phyloP scores from a whole-genome alignment of 2,797 vertebrate genomes.

The Phoeniculus purpureus region DNA sequence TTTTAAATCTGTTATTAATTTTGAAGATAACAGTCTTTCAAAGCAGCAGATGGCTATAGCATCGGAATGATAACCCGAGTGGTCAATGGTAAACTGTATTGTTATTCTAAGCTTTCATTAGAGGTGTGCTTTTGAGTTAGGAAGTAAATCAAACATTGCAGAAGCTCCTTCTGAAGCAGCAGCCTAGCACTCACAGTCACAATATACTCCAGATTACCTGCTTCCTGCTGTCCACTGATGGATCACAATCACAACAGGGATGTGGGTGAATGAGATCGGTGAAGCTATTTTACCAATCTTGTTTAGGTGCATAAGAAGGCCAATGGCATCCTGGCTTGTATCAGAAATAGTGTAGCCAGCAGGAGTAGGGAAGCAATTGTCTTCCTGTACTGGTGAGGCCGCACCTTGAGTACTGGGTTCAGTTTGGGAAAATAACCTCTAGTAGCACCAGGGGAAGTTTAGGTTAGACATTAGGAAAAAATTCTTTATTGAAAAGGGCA shows the following conservation, averaged over 20 bases:
- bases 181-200: background rate
- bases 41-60: background rate
- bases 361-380: no score
- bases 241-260: background rate
- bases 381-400: no score
- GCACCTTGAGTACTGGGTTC: no score
- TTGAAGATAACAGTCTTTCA: background rate
- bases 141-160: background rate
- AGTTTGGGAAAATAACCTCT: no score
- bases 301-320: background rate
- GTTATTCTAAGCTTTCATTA: constrained; percentile 2
- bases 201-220: background rate
- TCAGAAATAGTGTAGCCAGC: no score
- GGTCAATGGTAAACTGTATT: background rate
- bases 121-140: background rate
- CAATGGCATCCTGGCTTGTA: no score
- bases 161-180: background rate
- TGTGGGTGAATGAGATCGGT: background rate
- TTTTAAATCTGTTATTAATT: constrained; percentile 28
- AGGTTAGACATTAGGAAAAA: no score
- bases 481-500: no score
- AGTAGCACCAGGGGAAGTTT: no score
- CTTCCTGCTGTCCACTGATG: accelerated
- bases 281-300: background rate
- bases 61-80: background rate